Percentiles rank a stretch among this genome's conserved stretches.
Conservation (phyloP, 2,113 vertebrate genomes). For the Phrynosoma platyrhinos region DNA sequence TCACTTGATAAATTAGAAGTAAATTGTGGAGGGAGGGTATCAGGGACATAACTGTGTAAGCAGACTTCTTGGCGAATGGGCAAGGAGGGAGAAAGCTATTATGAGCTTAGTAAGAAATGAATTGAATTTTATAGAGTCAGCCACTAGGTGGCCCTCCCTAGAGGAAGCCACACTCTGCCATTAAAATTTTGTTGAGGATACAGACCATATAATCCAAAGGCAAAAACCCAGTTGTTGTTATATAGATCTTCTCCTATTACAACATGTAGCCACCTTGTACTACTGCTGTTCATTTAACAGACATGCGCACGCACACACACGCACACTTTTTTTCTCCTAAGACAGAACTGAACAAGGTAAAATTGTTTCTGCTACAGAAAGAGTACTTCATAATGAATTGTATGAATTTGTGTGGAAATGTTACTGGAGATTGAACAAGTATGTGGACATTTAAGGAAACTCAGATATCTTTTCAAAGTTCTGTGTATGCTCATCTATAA, state of each 20-base stretch:
- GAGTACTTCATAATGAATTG: neutral
- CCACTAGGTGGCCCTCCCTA: slow-evolving; percentile 19
- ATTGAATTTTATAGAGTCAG: slow-evolving; percentile 5
- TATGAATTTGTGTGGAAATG: neutral
- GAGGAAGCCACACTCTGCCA: neutral
- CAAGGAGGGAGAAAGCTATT: neutral
- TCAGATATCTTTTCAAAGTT: neutral
- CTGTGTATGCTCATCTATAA: no score
- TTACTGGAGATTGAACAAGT: neutral
- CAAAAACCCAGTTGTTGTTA: neutral
- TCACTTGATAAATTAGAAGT: slow-evolving; percentile 1
- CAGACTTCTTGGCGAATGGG: neutral
- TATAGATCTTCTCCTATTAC: neutral
- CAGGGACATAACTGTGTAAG: neutral
- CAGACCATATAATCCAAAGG: neutral
- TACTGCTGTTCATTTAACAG: neutral
- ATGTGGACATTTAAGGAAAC: neutral
- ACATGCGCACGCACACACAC: no score
- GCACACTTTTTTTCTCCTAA: neutral
- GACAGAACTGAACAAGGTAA: neutral
- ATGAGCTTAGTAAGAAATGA: neutral
- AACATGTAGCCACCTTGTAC: neutral
- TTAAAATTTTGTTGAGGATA: neutral
- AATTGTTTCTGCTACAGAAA: neutral
- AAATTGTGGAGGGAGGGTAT: neutral